These are phyloP conservation scores for Dendrolimus punctatus DNA, from an alignment of 1,140 invertebrate genomes.

Conservation along the genomic window DNA sequence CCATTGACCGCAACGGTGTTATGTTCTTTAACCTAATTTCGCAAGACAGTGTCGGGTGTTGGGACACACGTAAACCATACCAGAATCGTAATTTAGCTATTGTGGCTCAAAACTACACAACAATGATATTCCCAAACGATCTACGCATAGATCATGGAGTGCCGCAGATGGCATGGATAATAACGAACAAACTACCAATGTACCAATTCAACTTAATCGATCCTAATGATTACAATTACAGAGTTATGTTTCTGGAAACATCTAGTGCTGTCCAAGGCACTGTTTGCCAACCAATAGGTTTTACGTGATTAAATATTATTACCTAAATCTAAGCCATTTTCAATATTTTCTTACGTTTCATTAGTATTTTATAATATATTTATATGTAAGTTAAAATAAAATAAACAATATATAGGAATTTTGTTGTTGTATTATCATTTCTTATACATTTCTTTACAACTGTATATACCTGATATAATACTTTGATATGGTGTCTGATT, in stretches of 20 bases:
- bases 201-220: slow-evolving; percentile 81
- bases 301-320: background rate
- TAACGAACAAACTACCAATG: slow-evolving; percentile 82
- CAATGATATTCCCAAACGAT: slow-evolving; percentile 85
- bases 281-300: slow-evolving; percentile 68
- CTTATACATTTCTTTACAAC: too few relatives aligned
- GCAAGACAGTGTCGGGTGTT: slow-evolving; percentile 83
- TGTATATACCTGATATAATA: too few relatives aligned
- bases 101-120: slow-evolving; percentile 74
- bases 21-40: slow-evolving; percentile 87
- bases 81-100: slow-evolving; percentile 76
- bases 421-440: too few relatives aligned
- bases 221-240: slow-evolving; percentile 79
- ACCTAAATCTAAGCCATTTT: background rate
- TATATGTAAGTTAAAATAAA: too few relatives aligned
- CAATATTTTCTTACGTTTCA: background rate
- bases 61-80: slow-evolving; percentile 83
- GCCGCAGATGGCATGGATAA: slow-evolving; percentile 80
- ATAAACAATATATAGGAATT: too few relatives aligned
- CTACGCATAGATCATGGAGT: slow-evolving; percentile 80
- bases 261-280: slow-evolving; percentile 74
- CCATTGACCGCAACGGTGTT: slow-evolving; percentile 81
- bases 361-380: background rate
- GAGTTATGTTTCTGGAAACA: slow-evolving; percentile 77
- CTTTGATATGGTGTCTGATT: too few relatives aligned